Percentiles rank a stretch among this genome's conserved stretches.
Conservation (phyloP, 2,797 vertebrate species). For the Phrynocephalus guinanensis region DNA sequence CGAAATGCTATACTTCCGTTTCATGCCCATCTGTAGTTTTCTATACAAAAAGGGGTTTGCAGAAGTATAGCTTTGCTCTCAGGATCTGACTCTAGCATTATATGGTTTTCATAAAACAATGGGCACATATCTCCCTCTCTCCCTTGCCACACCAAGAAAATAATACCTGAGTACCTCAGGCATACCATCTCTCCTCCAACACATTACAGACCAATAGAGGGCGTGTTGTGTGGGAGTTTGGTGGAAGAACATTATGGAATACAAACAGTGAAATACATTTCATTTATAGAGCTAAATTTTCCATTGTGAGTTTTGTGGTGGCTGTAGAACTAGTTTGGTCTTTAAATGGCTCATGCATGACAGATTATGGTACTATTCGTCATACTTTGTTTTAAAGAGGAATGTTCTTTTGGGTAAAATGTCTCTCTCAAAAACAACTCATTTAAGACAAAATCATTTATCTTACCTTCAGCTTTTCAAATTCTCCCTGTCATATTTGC, state of each 20-base stretch:
- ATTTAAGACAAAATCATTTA: slow-evolving; percentile 31
- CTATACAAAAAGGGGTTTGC: not conserved
- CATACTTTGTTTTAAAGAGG: slow-evolving; percentile 32
- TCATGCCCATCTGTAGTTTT: not conserved
- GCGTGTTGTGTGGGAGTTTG: too few relatives aligned
- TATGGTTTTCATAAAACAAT: not conserved
- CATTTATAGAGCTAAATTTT: not conserved
- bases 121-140: not conserved
- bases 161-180: not conserved
- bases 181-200: not conserved
- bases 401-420: not conserved
- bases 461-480: slow-evolving; percentile 33
- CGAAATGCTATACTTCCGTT: too few relatives aligned
- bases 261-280: not conserved
- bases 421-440: slow-evolving; percentile 22
- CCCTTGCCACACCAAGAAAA: not conserved
- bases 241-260: not conserved
- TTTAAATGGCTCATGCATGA: not conserved
- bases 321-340: not conserved
- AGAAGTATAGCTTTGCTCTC: not conserved
- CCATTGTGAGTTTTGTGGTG: not conserved
- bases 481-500: slow-evolving; percentile 36
- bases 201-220: not conserved
- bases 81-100: not conserved
- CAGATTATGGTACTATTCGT: slow-evolving; percentile 14